phyloP scores from a whole-genome alignment of 1,140 invertebrate species.

The Scaptomyza pallida region DNA sequence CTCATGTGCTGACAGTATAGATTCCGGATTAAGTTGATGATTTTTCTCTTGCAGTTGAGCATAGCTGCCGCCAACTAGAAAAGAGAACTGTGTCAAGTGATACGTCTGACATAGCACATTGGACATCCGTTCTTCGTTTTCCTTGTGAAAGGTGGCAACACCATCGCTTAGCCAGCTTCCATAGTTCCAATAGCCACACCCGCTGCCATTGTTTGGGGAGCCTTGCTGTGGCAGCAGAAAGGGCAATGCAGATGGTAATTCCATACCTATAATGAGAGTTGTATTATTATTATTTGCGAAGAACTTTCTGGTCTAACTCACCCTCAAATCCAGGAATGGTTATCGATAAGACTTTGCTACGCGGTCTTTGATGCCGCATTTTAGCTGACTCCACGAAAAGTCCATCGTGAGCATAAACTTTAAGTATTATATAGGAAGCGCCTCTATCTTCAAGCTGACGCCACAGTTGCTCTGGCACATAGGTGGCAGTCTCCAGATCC shows the following conservation, averaged over 20 bases:
- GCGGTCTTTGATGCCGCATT: slow-evolving; percentile 32
- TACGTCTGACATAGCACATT: slow-evolving; percentile 85
- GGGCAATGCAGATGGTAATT: slow-evolving; percentile 45
- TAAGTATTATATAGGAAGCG: slow-evolving; percentile 57
- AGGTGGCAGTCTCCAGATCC: slow-evolving; percentile 57
- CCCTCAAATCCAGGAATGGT: slow-evolving; percentile 65
- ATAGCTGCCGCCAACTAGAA: slow-evolving; percentile 84
- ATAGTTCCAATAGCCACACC: slow-evolving; percentile 80
- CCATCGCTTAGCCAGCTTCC: slow-evolving; percentile 65
- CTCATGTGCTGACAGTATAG: slow-evolving; percentile 72
- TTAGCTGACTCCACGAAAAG: slow-evolving; percentile 67
- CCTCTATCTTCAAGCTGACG: not conserved
- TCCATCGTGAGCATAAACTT: slow-evolving; percentile 67
- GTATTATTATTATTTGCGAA: too few relatives aligned
- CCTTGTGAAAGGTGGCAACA: slow-evolving; percentile 28
- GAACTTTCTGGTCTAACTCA: slow-evolving; percentile 20
- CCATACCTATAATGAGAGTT: slow-evolving; percentile 15
- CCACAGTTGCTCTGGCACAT: slow-evolving; percentile 60
- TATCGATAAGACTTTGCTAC: slow-evolving; percentile 70
- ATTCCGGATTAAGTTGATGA: slow-evolving; percentile 73
- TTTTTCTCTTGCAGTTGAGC: not conserved
- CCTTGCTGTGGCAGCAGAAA: slow-evolving; percentile 55
- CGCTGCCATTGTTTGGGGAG: slow-evolving; percentile 11
- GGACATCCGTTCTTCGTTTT: not conserved
- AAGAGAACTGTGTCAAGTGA: slow-evolving; percentile 87